phyloP scores from a whole-genome alignment of 2,888 invertebrate species.

The Eutolmus rufibarbis region DNA sequence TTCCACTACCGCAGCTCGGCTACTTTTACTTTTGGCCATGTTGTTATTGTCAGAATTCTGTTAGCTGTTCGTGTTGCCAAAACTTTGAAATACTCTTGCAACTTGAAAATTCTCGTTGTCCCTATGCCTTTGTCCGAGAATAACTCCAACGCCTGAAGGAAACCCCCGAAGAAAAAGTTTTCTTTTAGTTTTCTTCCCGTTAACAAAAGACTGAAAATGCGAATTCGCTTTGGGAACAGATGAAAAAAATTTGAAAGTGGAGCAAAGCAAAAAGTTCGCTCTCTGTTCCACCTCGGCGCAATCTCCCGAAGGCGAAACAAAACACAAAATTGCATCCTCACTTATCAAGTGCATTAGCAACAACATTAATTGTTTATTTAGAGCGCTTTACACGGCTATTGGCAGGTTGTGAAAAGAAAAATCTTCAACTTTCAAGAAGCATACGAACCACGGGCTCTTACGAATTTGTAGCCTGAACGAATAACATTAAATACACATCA shows the following conservation, averaged over 20 bases:
- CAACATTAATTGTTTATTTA: not conserved
- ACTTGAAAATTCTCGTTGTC: conserved; percentile 36
- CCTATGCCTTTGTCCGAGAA: conserved; percentile 23
- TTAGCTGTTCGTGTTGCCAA: conserved; percentile 36
- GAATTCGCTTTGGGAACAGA: conserved; percentile 8
- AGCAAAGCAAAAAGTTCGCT: not conserved
- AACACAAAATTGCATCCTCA: not conserved
- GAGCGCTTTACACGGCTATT: not conserved
- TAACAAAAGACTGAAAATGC: conserved; percentile 28
- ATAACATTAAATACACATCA: too few relatives aligned
- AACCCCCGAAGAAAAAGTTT: conserved; percentile 25
- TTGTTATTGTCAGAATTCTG: conserved; percentile 40
- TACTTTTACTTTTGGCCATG: conserved; percentile 35
- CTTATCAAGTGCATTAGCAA: not conserved
- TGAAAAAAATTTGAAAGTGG: conserved; percentile 1
- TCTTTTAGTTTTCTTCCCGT: conserved; percentile 27
- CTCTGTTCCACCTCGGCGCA: not conserved
- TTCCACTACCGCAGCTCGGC: conserved; percentile 17
- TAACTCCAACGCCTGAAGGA: conserved; percentile 12
- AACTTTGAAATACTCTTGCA: conserved; percentile 31
- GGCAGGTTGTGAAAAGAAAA: not conserved
- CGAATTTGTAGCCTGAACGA: not conserved
- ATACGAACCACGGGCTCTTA: not conserved
- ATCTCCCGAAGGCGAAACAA: not conserved
- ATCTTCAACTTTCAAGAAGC: not conserved